Base-by-base conservation (phyloP, 2,113 vertebrate genomes). In the Zeus faber region DNA sequence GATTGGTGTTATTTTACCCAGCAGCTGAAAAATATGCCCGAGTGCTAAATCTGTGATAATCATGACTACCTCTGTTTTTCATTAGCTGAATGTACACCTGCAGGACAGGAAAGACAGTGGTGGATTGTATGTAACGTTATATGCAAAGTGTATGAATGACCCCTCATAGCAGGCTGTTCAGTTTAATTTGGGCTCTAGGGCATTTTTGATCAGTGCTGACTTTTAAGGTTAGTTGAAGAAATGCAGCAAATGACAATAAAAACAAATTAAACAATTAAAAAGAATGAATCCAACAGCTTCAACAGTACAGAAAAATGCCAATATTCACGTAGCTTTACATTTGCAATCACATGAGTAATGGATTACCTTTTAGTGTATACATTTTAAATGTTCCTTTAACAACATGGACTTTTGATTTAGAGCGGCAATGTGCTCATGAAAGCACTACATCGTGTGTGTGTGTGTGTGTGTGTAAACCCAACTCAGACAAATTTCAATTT, bases 221-320 rank as follows among this genome's bases (percentile, higher is more conserved):
- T 65, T 43, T 54, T 52, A 51, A 39, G 51, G 54, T 35, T 11
- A 50, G 44, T 50, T n/a, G n/a, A 13, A 33, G 50, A 53, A 51
- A 53, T 35, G 22, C 54, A 47, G 22, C 37, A 27, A 46, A 16
- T 23, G 25, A 25, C 46, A 43, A 27, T 6, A 18, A 54, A 39
- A 14, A 27, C 20, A 52, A 59, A 55, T 44, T n/a, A n/a, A n/a
- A n/a, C n/a, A n/a, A n/a, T 67, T 67, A 53, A 51, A 58, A 76
- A 58, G 29, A 29, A 50, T 50, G 26, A 31, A 33, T 17, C 37
- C 62, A 48, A 17, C 25, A 58, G 70, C 49, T 59, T 58, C 3
- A 48, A 43, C 17, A 6, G 31, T 54, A 54, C 62, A 78, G 70
- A 65, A 76, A 75, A 54, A 22, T 26, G 48, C 24, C 49, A 64